phyloP scores from a whole-genome alignment of 2,113 vertebrate genomes.

The Suncus etruscus region DNA sequence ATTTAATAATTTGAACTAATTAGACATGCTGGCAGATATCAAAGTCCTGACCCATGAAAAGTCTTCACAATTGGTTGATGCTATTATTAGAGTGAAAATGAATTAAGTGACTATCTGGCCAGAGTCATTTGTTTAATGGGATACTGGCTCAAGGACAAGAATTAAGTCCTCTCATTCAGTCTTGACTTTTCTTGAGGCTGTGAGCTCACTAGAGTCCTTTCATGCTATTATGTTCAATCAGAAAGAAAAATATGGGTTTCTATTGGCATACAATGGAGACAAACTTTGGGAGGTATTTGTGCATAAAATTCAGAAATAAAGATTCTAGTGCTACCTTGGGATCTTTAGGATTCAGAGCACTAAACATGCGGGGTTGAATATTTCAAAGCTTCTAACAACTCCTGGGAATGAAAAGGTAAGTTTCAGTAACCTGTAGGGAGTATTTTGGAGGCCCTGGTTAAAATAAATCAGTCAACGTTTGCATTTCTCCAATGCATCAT shows the following conservation, averaged over 20 bases:
- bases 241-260: not conserved
- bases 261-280: not conserved
- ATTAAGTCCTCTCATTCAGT: not conserved
- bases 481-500: not conserved
- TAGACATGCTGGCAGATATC: not conserved
- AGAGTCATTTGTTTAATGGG: not conserved
- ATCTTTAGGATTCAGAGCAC: not conserved
- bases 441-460: not conserved
- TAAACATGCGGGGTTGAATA: not conserved
- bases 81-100: not conserved
- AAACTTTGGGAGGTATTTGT: not conserved
- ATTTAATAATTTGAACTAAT: not conserved
- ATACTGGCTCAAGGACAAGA: not conserved
- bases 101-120: not conserved
- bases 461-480: not conserved
- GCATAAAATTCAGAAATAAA: not conserved
- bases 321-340: not conserved
- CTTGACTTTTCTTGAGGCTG: conserved; percentile 24
- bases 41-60: not conserved
- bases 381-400: not conserved
- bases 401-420: not conserved
- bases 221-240: conserved; percentile 3
- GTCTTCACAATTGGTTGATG: not conserved
- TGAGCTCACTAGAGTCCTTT: not conserved
- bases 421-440: not conserved